Conservation (phyloP, 2,888 invertebrate species). For the Chorisops tibialis region DNA sequence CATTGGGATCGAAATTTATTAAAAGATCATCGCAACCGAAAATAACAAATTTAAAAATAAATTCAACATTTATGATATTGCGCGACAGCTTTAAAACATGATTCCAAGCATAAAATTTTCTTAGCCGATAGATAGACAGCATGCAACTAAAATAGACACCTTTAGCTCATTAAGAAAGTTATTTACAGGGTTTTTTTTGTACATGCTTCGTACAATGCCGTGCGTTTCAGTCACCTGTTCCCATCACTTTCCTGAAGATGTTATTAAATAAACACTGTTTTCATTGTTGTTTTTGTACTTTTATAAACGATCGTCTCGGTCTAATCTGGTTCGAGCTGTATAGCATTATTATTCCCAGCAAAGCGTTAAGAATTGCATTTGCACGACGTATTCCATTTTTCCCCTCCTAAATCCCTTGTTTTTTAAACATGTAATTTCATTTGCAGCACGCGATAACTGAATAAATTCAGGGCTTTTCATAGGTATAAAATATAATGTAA, state of each 20-base stretch:
- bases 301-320: neutral
- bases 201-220: conserved; percentile 5
- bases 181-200: neutral
- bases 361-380: no score
- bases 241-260: neutral
- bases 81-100: no score
- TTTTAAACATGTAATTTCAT: no score
- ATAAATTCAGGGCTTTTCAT: no score
- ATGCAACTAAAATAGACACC: conserved; percentile 4
- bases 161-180: conserved; percentile 2
- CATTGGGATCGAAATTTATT: conserved; percentile 12
- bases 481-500: no score
- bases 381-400: no score
- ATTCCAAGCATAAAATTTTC: no score
- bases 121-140: no score
- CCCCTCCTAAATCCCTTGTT: no score
- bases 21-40: conserved; percentile 15
- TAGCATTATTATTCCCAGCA: neutral
- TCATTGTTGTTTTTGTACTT: neutral
- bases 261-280: neutral
- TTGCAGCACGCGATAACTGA: no score
- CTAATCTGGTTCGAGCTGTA: conserved; percentile 5
- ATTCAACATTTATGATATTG: neutral
- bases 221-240: conserved; percentile 12
- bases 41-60: conserved; percentile 11